Conservation (phyloP, 1,140 invertebrate genomes). For the Macrobrachium rosenbergii region DNA sequence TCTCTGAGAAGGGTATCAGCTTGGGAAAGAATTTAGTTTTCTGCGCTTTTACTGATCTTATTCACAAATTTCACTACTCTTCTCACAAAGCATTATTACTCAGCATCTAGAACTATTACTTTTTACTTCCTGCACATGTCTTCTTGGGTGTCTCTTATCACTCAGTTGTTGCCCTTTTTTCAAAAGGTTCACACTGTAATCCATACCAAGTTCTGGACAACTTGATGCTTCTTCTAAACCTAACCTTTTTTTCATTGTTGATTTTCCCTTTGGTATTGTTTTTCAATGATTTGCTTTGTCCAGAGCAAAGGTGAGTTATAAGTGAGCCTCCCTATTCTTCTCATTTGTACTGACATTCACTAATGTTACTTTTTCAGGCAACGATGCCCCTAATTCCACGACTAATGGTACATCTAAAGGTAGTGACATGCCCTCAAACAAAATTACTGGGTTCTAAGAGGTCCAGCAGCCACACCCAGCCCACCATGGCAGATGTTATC, state of each 20-base stretch:
- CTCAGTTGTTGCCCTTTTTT: constrained; percentile 32
- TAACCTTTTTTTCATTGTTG: neutral
- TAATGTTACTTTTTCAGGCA: constrained; percentile 67
- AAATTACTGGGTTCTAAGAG: constrained; percentile 66
- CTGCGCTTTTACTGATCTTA: neutral
- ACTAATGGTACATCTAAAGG: constrained; percentile 67
- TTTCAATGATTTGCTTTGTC: constrained; percentile 26
- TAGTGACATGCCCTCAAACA: constrained; percentile 66
- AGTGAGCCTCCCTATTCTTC: constrained; percentile 49
- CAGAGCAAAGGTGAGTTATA: constrained; percentile 24
- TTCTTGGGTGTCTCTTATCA: constrained; percentile 61
- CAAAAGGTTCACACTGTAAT: constrained; percentile 45
- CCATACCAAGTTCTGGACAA: constrained; percentile 7
- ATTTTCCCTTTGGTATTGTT: neutral
- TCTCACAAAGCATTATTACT: constrained; percentile 32
- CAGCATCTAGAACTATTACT: constrained; percentile 43
- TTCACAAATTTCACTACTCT: constrained; percentile 45
- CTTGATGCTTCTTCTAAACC: constrained; percentile 17
- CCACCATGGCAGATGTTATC: constrained; percentile 52
- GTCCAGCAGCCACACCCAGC: constrained; percentile 21
- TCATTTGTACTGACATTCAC: constrained; percentile 61
- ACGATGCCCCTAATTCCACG: constrained; percentile 67
- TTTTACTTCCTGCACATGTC: constrained; percentile 56
- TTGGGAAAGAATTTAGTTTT: no score
- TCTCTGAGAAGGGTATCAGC: no score